Evolutionary conservation across 2,797 vertebrate species (phyloP), one percentile per base, ranked within the genome.

Genomic region (Tarsius wallacei): DNA sequence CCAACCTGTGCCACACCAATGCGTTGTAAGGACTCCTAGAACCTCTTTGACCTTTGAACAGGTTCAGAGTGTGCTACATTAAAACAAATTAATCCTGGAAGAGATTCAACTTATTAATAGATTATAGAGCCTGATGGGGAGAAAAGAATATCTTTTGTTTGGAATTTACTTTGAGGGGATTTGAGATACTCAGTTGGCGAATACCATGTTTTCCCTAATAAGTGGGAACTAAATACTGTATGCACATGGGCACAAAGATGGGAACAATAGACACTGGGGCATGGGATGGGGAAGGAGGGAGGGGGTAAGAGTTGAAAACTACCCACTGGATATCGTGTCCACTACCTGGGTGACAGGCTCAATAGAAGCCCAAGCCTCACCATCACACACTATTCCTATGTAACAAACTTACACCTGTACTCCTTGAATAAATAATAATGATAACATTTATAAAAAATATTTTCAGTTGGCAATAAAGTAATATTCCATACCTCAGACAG

Each of bases 61-160:
- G 53, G 33, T 83, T 95, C 64, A 59, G 13, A 76, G 47, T 36
- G 74, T 84, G 68, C 31, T 84, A 0, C 7, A 85, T 90, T 88
- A 94, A 76, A 86, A 87, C 24, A 88, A 96, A 96, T 47, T 11
- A 22, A 90, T 33, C 93, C 59, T 71, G 47, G 42, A 86, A 47
- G 53, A 81, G 22, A 83, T 70, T 64, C 87, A 82, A 86, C 16
- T 74, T 82, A 71, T 77, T 87, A 59, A 68, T 28, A 17, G 64
- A 57, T 68, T n/a, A 31, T 16, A 42, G 78, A 86, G 4, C 11
- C 66, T 76, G 42, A 33, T 59, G 16, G 47, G 31, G 73, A 88
- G 42, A 85, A 89, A 84, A 91, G 28, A 63, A 13, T 70, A 64
- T 73, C 22, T 87, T 80, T 71, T 89, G 53, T 94, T 80, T 90